These are phyloP conservation scores for Montipora foliosa DNA, from an alignment of 64 coral and sea anemone species.

Conservation along the genomic window DNA sequence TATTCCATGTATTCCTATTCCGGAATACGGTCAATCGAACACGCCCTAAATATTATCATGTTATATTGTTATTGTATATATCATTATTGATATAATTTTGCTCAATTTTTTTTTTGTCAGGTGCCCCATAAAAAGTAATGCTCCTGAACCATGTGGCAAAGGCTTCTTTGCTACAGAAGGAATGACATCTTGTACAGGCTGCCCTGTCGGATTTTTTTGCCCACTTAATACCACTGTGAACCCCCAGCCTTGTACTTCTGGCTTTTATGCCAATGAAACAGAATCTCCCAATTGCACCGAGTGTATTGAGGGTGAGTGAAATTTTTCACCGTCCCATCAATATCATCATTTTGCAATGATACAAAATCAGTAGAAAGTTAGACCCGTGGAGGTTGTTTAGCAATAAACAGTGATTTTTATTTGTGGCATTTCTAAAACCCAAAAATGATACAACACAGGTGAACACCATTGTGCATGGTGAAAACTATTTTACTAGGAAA, in stretches of 20 bases:
- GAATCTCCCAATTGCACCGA: conserved; percentile 64
- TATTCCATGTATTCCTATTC: too few species aligned
- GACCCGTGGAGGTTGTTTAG: too few species aligned
- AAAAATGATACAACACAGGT: too few species aligned
- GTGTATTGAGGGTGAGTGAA: conserved; percentile 71
- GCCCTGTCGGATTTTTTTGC: conserved; percentile 77
- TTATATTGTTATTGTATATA: too few species aligned
- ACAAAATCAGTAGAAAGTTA: too few species aligned
- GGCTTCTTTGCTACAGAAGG: conserved; percentile 71
- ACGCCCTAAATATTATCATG: too few species aligned
- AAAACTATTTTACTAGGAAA: too few species aligned
- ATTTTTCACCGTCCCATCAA: not conserved
- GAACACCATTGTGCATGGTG: too few species aligned
- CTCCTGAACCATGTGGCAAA: conserved; percentile 78
- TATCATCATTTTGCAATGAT: not conserved
- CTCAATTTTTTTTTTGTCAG: conserved; percentile 2
- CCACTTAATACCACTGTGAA: conserved; percentile 46
- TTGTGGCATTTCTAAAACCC: too few species aligned
- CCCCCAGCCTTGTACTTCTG: conserved; percentile 71
- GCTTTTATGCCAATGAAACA: conserved; percentile 76
- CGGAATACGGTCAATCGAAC: too few species aligned
- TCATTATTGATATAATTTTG: too few species aligned
- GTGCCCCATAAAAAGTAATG: conserved; percentile 63
- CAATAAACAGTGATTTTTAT: too few species aligned
- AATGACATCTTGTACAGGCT: conserved; percentile 53